phyloP scores from a whole-genome alignment of 2,888 invertebrate species.

The Andrena bucephala region DNA sequence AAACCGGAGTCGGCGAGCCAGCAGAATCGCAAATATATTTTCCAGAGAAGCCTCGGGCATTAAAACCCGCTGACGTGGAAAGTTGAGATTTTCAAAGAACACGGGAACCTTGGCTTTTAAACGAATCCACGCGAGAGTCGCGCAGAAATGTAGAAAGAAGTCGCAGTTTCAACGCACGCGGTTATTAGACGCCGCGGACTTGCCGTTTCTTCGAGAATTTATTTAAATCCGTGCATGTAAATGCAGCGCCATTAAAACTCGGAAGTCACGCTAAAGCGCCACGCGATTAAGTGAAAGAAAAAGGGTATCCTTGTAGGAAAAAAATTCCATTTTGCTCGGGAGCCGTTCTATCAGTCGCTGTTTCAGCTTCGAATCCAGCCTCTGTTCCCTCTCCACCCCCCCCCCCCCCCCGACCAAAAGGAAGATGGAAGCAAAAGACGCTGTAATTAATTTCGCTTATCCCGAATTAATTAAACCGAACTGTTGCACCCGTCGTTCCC shows the following conservation, averaged over 20 bases:
- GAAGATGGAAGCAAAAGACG: background rate
- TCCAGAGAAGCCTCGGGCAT: background rate
- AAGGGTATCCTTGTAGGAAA: background rate
- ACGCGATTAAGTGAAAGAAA: slow-evolving; percentile 15
- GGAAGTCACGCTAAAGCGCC: slow-evolving; percentile 25
- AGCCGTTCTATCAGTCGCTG: no score
- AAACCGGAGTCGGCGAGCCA: background rate
- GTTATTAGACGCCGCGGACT: slow-evolving; percentile 1
- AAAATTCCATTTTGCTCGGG: background rate
- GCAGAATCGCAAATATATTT: background rate
- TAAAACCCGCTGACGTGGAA: background rate
- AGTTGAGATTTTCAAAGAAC: background rate
- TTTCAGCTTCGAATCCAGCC: background rate
- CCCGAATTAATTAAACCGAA: slow-evolving; percentile 28
- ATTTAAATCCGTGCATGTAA: slow-evolving; percentile 29
- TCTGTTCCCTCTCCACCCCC: background rate
- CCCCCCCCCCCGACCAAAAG: background rate
- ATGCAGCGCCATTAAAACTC: slow-evolving; percentile 11
- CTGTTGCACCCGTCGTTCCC: slow-evolving; percentile 13
- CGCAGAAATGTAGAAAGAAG: background rate
- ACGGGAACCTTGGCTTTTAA: background rate
- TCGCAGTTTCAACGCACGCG: background rate
- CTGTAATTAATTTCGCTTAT: slow-evolving; percentile 3
- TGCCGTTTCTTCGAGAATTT: slow-evolving; percentile 14
- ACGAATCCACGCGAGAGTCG: background rate